Evolutionary conservation across 1,140 invertebrate genomes (phyloP).

Genomic region (Parasteatoda tepidariorum): DNA sequence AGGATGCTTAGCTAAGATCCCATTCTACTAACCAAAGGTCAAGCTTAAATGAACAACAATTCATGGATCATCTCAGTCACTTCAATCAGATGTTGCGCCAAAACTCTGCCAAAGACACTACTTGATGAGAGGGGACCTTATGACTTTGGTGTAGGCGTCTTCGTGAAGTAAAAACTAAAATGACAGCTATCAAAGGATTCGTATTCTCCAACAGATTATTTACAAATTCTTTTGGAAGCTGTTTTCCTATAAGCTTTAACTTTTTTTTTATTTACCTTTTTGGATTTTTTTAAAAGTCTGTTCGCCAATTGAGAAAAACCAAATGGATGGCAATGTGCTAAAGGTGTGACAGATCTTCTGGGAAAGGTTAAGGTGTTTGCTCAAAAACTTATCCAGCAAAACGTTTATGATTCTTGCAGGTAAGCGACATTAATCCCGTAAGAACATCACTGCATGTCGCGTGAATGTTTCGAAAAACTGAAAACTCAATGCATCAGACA

Average conservation of each 20-base stretch:
- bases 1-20: not conserved
- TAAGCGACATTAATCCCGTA: not conserved
- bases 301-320: too few relatives aligned
- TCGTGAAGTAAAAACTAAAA: not conserved
- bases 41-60: not conserved
- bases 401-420: not conserved
- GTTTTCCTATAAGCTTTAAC: not conserved
- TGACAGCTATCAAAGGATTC: not conserved
- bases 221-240: not conserved
- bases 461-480: too few relatives aligned
- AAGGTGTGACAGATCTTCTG: not conserved
- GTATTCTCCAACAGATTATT: not conserved
- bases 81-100: not conserved
- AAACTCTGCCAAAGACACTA: not conserved
- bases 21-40: not conserved
- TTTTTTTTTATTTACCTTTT: not conserved
- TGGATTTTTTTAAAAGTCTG: not conserved
- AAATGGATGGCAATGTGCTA: not conserved
- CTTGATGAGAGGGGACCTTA: not conserved
- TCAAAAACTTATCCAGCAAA: not conserved
- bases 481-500: too few relatives aligned
- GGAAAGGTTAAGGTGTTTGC: not conserved
- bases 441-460: too few relatives aligned
- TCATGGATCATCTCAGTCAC: not conserved
- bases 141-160: not conserved